Evolutionary conservation across 2,113 vertebrate species (phyloP), one percentile per base, ranked within the genome.

Genomic region (Solea senegalensis): DNA sequence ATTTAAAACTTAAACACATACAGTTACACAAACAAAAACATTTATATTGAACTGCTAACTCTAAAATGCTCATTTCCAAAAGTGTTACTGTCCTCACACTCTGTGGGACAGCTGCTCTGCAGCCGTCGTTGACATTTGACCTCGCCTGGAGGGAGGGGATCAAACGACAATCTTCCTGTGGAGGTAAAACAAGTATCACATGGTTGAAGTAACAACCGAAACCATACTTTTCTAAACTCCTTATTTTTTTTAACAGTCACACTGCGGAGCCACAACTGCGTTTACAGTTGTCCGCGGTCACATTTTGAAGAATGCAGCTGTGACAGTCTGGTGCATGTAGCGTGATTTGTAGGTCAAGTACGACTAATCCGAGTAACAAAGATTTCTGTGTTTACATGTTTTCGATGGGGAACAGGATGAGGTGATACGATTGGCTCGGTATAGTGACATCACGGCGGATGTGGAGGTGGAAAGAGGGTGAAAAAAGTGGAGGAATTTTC

Each of bases 181-280:
- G 64, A 55, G 64, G 74, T 85, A 65, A 61, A 27, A 46, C 53
- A 51, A 50, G 60, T 74, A 74, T 77, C 51, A 46, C 40, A 76
- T 72, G 69, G 58, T 75, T 39, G 28, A 72, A 53, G 67, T 60
- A 67, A 68, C 68, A 78, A 53, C 56, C 78, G 69, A 64, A 14
- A 34, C 34, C 57, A 49, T 21, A 54, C 61, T 51, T n/a, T 45
- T 72, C 64, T 8, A 50, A 2, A n/a, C 1, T 8, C 7, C 12
- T 15, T 16, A 2, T 7, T 72, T 63, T 48, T 74, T 41, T 72
- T 21, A 21, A 69, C 10, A 62, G 41, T 54, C 56, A 55, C 43
- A 48, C 15, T 7, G 41, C 51, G 13, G 28, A 79, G 60, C 61
- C 67, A 54, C 64, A 48, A 60, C 60, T 50, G 69, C 59, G 70